A percentile compares a stretch with the other conserved stretches of the same genome.
phyloP scores from a whole-genome alignment of 2,113 vertebrate species.

The Phainopepla nitens region DNA sequence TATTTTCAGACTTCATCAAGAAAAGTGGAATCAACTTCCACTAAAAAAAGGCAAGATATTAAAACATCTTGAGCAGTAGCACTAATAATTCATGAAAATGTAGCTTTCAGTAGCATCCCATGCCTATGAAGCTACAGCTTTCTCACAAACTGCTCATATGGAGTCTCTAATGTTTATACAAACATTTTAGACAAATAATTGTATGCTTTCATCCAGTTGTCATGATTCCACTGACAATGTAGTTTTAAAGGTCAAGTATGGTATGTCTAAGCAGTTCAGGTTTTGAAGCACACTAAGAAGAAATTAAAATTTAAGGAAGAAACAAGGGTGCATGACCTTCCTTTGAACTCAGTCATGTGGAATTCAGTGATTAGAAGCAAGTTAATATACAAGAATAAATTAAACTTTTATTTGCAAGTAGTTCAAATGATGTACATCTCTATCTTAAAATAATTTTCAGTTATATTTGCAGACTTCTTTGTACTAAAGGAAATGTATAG shows the following conservation, averaged over 20 bases:
- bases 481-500: not conserved
- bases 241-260: slow-evolving; percentile 42
- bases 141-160: not conserved
- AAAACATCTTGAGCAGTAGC: not conserved
- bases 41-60: not conserved
- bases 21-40: not conserved
- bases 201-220: not conserved
- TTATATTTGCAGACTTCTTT: not conserved
- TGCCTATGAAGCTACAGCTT: not conserved
- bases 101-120: not conserved
- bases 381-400: slow-evolving; percentile 54
- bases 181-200: not conserved
- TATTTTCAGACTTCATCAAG: not conserved
- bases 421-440: slow-evolving; percentile 14
- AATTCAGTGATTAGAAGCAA: slow-evolving; percentile 58
- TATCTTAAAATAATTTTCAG: not conserved
- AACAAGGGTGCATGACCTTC: not conserved
- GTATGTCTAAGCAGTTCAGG: not conserved
- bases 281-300: not conserved
- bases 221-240: not conserved
- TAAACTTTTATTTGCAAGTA: slow-evolving; percentile 27
- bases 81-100: not conserved
- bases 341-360: slow-evolving; percentile 57
- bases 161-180: not conserved
- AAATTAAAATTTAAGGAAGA: slow-evolving; percentile 33